These are phyloP conservation scores for Sakesphorus luctuosus DNA, from an alignment of 2,113 vertebrate species.

Conservation along the genomic window DNA sequence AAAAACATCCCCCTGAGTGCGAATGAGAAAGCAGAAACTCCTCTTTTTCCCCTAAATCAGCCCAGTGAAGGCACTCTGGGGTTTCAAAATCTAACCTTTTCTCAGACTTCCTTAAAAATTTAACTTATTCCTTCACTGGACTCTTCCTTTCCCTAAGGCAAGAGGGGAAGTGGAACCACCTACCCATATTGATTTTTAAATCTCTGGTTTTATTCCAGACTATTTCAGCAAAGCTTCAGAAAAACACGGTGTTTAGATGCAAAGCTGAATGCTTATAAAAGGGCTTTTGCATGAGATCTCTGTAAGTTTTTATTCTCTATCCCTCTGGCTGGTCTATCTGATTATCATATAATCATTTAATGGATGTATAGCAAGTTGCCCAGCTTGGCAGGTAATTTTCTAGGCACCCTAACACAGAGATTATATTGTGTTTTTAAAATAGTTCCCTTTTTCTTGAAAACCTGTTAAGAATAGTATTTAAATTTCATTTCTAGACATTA, in stretches of 20 bases:
- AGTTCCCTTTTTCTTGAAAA: background rate
- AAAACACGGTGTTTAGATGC: background rate
- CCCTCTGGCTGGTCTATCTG: background rate
- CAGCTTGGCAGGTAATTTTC: background rate
- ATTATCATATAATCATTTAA: background rate
- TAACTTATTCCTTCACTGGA: background rate
- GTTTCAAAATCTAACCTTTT: constrained; percentile 58
- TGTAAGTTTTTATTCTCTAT: background rate
- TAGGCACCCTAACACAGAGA: accelerated
- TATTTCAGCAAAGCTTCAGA: background rate
- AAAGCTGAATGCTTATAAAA: background rate
- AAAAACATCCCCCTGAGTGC: background rate
- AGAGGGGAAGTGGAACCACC: constrained; percentile 33
- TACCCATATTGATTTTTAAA: background rate
- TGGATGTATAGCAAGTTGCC: background rate
- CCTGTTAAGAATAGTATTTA: background rate
- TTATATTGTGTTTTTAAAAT: background rate
- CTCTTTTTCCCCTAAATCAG: constrained; percentile 50
- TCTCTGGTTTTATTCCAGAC: background rate
- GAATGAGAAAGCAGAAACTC: constrained; percentile 38
- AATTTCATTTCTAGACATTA: background rate
- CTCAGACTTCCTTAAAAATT: constrained; percentile 66
- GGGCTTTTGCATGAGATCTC: background rate
- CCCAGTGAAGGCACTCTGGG: background rate
- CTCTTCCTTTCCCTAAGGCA: background rate